These are phyloP conservation scores for Muscicapa striata DNA, from an alignment of 2,797 vertebrate species.

Conservation along the genomic window DNA sequence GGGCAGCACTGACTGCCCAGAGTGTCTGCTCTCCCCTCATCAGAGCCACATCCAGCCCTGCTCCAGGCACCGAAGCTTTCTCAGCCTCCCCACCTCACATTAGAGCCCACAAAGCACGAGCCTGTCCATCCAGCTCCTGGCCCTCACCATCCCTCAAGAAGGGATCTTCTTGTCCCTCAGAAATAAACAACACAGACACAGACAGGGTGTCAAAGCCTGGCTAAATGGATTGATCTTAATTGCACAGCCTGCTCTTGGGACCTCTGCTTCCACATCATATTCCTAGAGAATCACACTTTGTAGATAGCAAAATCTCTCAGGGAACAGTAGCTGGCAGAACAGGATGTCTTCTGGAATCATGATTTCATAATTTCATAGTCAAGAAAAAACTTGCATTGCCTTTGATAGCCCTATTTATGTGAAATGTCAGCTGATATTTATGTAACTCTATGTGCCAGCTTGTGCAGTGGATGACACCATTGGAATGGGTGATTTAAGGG, in stretches of 20 bases:
- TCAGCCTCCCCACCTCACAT: neutral
- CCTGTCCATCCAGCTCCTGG: neutral
- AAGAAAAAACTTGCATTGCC: neutral
- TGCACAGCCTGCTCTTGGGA: neutral
- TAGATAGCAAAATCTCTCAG: neutral
- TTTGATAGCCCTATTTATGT: neutral
- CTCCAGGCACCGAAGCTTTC: neutral
- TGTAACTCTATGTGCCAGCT: neutral
- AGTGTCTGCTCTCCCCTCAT: neutral
- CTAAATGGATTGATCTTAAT: neutral
- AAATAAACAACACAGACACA: neutral
- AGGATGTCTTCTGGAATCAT: neutral
- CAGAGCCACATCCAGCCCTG: neutral
- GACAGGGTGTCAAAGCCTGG: neutral
- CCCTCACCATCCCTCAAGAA: rapidly evolving
- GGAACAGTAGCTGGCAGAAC: neutral
- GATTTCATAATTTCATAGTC: neutral
- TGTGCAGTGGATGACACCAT: neutral
- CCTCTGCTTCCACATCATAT: neutral
- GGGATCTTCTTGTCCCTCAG: rapidly evolving
- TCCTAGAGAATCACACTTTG: neutral
- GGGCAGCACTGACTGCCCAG: neutral
- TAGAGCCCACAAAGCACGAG: neutral
- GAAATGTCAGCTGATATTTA: neutral
- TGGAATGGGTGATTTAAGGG: neutral